A percentile compares a stretch with the other conserved stretches of the same genome.
Evolutionary conservation across 2,113 vertebrate species (phyloP).

Genomic region (Solenodon paradoxus): DNA sequence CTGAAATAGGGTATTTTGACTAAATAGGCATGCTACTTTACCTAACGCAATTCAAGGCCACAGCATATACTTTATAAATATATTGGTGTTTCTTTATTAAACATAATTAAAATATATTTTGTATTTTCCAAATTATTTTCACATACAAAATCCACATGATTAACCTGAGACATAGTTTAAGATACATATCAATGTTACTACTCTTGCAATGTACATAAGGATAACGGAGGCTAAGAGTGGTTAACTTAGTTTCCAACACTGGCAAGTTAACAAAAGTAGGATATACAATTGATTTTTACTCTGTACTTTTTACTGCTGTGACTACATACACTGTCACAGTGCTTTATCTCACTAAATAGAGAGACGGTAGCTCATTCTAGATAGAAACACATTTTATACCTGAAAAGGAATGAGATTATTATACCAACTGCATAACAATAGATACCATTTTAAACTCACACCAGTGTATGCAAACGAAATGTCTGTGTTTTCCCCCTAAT

Average conservation of each 20-base stretch:
- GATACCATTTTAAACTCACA: neutral
- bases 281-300: constrained; percentile 4
- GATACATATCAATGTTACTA: neutral
- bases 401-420: constrained; percentile 1
- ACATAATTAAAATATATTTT: neutral
- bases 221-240: neutral
- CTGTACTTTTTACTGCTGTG: neutral
- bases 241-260: neutral
- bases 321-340: neutral
- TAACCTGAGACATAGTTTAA: neutral
- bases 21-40: neutral
- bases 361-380: neutral
- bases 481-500: neutral
- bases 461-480: neutral
- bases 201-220: neutral
- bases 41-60: neutral
- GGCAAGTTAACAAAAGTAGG: neutral
- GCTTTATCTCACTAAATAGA: neutral
- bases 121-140: neutral
- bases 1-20: neutral
- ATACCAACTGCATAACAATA: neutral
- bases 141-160: neutral
- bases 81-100: neutral
- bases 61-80: neutral
- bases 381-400: neutral